These are phyloP conservation scores for Agelastica alni DNA, from an alignment of 2,888 invertebrate genomes.

Conservation along the genomic window DNA sequence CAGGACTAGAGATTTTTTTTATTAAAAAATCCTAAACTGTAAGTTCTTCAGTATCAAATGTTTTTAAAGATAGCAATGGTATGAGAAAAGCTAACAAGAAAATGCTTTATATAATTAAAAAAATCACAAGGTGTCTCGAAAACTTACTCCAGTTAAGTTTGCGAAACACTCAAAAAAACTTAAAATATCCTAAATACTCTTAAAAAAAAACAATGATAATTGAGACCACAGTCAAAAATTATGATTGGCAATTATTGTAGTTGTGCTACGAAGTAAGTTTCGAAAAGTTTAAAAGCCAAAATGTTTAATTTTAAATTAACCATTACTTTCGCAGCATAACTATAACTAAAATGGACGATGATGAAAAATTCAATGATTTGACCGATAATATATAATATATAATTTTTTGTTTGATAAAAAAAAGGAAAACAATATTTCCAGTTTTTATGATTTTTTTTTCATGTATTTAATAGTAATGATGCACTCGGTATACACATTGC, in stretches of 20 bases:
- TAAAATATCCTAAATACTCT: slow-evolving; percentile 49
- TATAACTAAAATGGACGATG: slow-evolving; percentile 29
- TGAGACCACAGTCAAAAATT: slow-evolving; percentile 53
- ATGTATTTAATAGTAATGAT: slow-evolving; percentile 44
- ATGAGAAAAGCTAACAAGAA: slow-evolving; percentile 64
- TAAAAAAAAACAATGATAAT: slow-evolving; percentile 47
- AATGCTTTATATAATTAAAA: slow-evolving; percentile 51
- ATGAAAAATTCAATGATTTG: slow-evolving; percentile 32
- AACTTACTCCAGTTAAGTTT: slow-evolving; percentile 19
- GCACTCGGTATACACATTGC: slow-evolving; percentile 56
- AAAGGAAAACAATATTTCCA: slow-evolving; percentile 46
- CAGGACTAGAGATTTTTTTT: slow-evolving; percentile 71
- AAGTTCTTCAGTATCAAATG: slow-evolving; percentile 67
- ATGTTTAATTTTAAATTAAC: slow-evolving; percentile 2
- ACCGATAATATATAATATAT: slow-evolving; percentile 25
- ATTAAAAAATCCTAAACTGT: slow-evolving; percentile 59
- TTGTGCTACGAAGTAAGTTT: slow-evolving; percentile 43
- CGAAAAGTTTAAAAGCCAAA: slow-evolving; percentile 13
- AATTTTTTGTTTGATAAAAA: slow-evolving; percentile 37
- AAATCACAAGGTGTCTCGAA: slow-evolving; percentile 28
- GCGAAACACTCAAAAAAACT: slow-evolving; percentile 37
- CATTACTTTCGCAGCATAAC: slow-evolving; percentile 20
- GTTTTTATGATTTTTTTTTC: slow-evolving; percentile 31
- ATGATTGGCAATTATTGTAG: slow-evolving; percentile 42
- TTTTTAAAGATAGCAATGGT: slow-evolving; percentile 58